Base-by-base conservation (phyloP, 1,140 invertebrate genomes). In the Druon quercuslanigerum region DNA sequence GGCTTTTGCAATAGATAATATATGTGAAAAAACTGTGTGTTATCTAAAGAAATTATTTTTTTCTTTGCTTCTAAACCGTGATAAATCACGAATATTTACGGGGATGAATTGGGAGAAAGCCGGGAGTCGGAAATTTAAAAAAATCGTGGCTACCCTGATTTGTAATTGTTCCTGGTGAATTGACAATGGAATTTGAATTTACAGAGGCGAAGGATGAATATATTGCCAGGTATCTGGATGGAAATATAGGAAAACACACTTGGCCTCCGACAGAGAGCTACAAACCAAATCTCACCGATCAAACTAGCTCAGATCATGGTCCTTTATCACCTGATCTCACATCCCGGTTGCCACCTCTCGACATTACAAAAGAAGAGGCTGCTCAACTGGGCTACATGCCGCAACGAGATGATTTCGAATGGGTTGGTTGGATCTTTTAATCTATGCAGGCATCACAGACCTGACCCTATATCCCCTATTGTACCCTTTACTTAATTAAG, bases 321-420 rank as follows among this genome's bases (percentile, higher is more conserved):
- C 96, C 96, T 17, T 89, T 98, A 40, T 96, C 96, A 57, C 95
- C 94, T 14, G 94, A 92, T 85, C 94, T 96, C 25, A 94, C 95
- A 19, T 93, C 94, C 9, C 90, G 94, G 74, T 90, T 98, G 74
- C 95, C 96, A 51, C 95, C 95, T 0, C 86, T 97, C 40, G 96
- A 98, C 82, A 94, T 98, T 54, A 94, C 94, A 51, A 82, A 92
- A 11, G 96, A 97, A 86, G 97, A 99, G 92, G 96, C 97, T 73
- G 93, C 95, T 72, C 94, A 97, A 87, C 91, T 98, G n/a, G 97
- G 97, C n/a, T 99, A 98, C 84, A 98, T 98, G 96, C 96, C 97
- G 16, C 96, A 97, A 87, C 93, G 98, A 87, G 97, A 99, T 93
- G 98, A 99, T 90, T 99, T 98, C 93, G 98, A 99, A 93, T 94